phyloP scores from a whole-genome alignment of 1,140 invertebrate species.

The Streblospio benedicti region DNA sequence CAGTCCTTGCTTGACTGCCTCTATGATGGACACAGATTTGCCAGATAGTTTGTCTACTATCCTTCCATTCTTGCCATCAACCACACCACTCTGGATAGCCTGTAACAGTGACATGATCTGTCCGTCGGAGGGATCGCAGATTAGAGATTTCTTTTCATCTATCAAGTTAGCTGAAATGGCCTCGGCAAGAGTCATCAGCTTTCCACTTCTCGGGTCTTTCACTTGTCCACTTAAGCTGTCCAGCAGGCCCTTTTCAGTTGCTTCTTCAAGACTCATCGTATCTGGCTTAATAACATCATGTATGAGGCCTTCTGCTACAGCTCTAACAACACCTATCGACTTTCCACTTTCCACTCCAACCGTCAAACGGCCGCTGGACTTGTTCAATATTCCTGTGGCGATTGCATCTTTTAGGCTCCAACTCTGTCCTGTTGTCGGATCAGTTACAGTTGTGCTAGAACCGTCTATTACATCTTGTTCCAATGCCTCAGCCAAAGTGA shows the following conservation, averaged over 20 bases:
- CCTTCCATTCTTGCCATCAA: constrained; percentile 58
- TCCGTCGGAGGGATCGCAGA: constrained; percentile 62
- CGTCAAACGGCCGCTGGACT: no score
- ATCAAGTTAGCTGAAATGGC: constrained; percentile 65
- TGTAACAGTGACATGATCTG: constrained; percentile 73
- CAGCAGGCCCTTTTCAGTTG: constrained; percentile 65
- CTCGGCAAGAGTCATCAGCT: constrained; percentile 52
- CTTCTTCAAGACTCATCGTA: no score
- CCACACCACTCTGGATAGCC: constrained; percentile 55
- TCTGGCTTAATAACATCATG: no score
- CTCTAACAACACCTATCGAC: no score
- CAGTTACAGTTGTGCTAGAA: constrained; percentile 57
- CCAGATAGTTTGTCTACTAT: constrained; percentile 12
- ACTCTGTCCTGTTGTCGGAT: constrained; percentile 61
- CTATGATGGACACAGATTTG: not conserved
- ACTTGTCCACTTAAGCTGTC: no score
- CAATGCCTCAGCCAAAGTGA: no score
- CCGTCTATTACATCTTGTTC: no score
- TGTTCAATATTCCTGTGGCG: no score
- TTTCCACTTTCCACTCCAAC: no score
- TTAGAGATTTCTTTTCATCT: constrained; percentile 54
- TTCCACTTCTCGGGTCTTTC: no score
- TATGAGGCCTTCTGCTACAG: no score
- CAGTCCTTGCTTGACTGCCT: not conserved
- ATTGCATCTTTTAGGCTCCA: constrained; percentile 60